These are phyloP conservation scores for Ornithoptera alexandrae DNA, from an alignment of 2,888 invertebrate genomes.

Conservation along the genomic window DNA sequence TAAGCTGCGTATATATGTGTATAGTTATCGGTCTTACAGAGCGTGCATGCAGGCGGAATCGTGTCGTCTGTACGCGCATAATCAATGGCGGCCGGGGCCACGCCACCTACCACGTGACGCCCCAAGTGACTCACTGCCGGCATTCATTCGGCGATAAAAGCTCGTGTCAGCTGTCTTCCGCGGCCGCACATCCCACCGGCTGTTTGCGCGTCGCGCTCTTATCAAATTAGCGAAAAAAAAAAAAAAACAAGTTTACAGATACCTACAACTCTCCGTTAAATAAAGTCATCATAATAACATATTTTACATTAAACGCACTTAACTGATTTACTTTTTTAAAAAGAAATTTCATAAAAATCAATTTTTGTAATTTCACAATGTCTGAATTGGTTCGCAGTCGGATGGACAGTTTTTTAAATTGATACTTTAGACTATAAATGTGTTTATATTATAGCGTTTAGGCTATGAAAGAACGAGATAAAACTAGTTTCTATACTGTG, in stretches of 20 bases:
- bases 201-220: conserved; percentile 5
- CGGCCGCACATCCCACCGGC: conserved; percentile 5
- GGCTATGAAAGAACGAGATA: too few relatives aligned
- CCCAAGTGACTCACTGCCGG: conserved; percentile 30
- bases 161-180: conserved; percentile 44
- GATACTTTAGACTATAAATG: too few relatives aligned
- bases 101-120: conserved; percentile 31
- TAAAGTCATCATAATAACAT: too few relatives aligned
- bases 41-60: background rate
- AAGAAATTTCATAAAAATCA: too few relatives aligned
- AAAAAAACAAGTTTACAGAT: background rate
- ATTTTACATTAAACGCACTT: too few relatives aligned
- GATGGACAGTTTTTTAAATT: too few relatives aligned
- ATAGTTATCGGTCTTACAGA: background rate
- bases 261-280: too few relatives aligned
- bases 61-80: conserved; percentile 10
- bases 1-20: background rate
- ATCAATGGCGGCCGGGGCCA: conserved; percentile 26
- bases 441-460: too few relatives aligned
- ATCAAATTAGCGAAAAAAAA: conserved; percentile 23
- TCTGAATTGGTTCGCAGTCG: too few relatives aligned
- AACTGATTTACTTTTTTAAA: too few relatives aligned
- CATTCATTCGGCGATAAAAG: conserved; percentile 51
- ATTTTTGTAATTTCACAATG: too few relatives aligned
- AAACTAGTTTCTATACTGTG: too few relatives aligned